These are phyloP conservation scores for Sorex araneus DNA, from an alignment of 2,113 vertebrate genomes.

Conservation along the genomic window DNA sequence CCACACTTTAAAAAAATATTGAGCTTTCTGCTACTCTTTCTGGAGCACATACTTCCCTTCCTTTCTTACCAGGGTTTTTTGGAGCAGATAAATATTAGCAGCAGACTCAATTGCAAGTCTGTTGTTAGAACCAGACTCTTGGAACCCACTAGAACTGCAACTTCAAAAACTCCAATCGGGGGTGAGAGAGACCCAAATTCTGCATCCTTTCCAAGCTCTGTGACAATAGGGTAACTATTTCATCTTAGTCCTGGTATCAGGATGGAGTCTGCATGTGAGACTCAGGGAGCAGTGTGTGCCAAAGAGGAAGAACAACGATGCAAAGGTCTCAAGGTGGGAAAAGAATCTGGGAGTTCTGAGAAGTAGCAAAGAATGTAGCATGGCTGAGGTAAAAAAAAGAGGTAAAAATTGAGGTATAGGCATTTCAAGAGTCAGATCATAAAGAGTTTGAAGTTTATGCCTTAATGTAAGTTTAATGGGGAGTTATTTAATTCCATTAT, in stretches of 20 bases:
- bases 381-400: no score
- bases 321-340: background rate
- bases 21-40: background rate
- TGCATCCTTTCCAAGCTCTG: background rate
- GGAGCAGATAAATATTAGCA: background rate
- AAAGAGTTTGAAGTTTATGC: background rate
- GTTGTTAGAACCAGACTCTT: slow-evolving; percentile 4
- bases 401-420: background rate
- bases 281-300: background rate
- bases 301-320: background rate
- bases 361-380: background rate
- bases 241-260: background rate
- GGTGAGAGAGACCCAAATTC: background rate
- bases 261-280: background rate
- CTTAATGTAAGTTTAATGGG: background rate
- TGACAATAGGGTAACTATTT: background rate
- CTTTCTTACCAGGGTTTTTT: background rate
- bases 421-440: background rate
- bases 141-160: background rate
- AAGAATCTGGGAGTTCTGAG: background rate
- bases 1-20: background rate
- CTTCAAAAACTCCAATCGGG: background rate
- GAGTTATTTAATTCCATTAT: slow-evolving; percentile 11
- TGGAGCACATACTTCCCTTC: background rate
- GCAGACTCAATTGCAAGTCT: background rate